Conservation (phyloP, 2,888 invertebrate species). For the Bembecia ichneumoniformis region DNA sequence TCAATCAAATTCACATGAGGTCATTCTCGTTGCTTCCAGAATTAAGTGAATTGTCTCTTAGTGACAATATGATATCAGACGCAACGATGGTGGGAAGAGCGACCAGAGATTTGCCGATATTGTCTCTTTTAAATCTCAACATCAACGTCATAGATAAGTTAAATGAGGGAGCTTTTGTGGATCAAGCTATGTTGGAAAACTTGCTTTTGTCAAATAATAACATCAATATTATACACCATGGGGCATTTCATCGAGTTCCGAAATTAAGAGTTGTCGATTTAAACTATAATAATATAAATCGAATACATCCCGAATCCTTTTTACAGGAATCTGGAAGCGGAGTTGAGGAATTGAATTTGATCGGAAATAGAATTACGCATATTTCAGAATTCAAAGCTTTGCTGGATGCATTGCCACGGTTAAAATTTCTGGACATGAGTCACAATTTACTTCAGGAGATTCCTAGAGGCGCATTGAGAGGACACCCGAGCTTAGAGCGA, state of each 20-base stretch:
- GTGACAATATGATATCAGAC: slow-evolving; percentile 81
- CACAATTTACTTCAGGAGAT: slow-evolving; percentile 83
- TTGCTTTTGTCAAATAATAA: slow-evolving; percentile 80
- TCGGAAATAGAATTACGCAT: slow-evolving; percentile 82
- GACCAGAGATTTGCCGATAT: slow-evolving; percentile 80
- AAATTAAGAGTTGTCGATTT: slow-evolving; percentile 80
- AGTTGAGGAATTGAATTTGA: slow-evolving; percentile 83
- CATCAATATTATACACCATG: slow-evolving; percentile 82
- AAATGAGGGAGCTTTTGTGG: slow-evolving; percentile 84
- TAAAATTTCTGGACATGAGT: slow-evolving; percentile 85
- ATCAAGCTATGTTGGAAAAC: slow-evolving; percentile 78
- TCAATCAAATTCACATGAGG: slow-evolving; percentile 84
- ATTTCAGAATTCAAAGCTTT: slow-evolving; percentile 82
- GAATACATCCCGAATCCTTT: slow-evolving; percentile 87
- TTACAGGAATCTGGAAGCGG: slow-evolving; percentile 80
- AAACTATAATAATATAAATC: slow-evolving; percentile 81
- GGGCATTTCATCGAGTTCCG: slow-evolving; percentile 86
- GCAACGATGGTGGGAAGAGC: slow-evolving; percentile 87
- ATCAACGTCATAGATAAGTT: slow-evolving; percentile 80
- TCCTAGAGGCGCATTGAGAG: slow-evolving; percentile 82
- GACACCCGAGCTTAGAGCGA: slow-evolving; percentile 85
- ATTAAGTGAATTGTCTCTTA: slow-evolving; percentile 78
- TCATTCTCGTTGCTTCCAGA: slow-evolving; percentile 81
- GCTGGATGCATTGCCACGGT: slow-evolving; percentile 81
- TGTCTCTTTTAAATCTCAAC: slow-evolving; percentile 80